Evolutionary conservation across 2,888 invertebrate genomes (phyloP), one percentile per base, ranked within the genome.

Genomic region (Meganola albula): DNA sequence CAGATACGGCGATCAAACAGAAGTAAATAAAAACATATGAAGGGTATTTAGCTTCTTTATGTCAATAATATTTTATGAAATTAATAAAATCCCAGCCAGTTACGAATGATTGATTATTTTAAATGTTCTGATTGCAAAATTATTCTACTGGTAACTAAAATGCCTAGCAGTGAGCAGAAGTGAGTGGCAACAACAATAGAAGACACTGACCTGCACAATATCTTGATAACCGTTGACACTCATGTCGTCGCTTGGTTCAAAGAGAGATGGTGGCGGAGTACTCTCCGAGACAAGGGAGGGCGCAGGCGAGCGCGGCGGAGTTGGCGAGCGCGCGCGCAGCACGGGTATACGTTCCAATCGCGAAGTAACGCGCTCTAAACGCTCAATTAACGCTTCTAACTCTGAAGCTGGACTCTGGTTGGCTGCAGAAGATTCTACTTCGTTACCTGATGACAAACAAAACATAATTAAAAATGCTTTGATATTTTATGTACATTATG

Each of bases 201-300:
- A n/a, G n/a, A n/a, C 10, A 1, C 31, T 42, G 34, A 86, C 87
- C 76, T 82, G 84, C 44, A 94, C 69, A 45, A 95, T 88, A 66
- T 93, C 92, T 62, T 90, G 88, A 70, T 90, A 95, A 10, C 92
- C 93, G 59, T 89, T 87, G 48, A 93, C 89, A 65, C 93, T 93
- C 95, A 95, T 95, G 51, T 61, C 82, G 67, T 63, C 69, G 12
- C 64, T 54, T 14, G 53, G 47, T 13, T 62, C 53, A 12, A 61
- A 52, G 12, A 61, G 31, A n/a, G 29, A 39, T 8, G 68, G 44
- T 41, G 63, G 43, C 8, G 74, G 67, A 0, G 72, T 48, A 9
- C 48, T 48, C 13, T 52, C 58, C 24, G 66, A 58, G 12, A 44
- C 65, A 21, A 62, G 71, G 8, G 75, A 68, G n/a, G 64, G 70